These are phyloP conservation scores for Eupeodes luniger DNA, from an alignment of 2,888 invertebrate species.

Conservation along the genomic window DNA sequence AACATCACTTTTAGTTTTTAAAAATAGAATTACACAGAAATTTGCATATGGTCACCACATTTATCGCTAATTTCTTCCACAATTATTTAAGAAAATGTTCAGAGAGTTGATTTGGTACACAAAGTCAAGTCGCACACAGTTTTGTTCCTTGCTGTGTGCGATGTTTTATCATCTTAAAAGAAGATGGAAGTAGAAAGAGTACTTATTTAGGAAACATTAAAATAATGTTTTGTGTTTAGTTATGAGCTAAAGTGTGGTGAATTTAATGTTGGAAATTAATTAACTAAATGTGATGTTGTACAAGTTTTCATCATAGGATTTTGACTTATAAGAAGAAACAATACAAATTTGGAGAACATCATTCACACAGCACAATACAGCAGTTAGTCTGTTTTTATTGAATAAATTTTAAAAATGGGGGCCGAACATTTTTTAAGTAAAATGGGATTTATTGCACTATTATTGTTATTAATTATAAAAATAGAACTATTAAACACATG, in stretches of 20 bases:
- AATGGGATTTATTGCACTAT: too few species aligned
- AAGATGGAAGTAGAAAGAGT: slow-evolving; percentile 18
- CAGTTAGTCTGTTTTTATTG: too few species aligned
- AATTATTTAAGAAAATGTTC: slow-evolving; percentile 49
- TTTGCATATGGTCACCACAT: neutral
- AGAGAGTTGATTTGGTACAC: slow-evolving; percentile 22
- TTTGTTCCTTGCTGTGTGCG: slow-evolving; percentile 25
- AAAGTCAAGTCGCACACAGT: neutral
- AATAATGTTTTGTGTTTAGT: slow-evolving; percentile 55
- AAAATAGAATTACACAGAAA: too few species aligned
- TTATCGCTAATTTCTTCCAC: neutral
- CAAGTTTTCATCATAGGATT: neutral
- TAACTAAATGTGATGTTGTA: slow-evolving; percentile 45
- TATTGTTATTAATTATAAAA: too few species aligned
- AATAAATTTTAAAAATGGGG: too few species aligned
- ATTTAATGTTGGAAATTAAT: slow-evolving; percentile 63
- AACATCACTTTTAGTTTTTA: too few species aligned
- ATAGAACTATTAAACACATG: too few species aligned
- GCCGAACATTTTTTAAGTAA: too few species aligned
- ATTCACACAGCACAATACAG: neutral
- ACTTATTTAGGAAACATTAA: slow-evolving; percentile 55
- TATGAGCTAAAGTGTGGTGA: slow-evolving; percentile 53
- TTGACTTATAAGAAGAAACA: neutral
- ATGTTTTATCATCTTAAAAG: slow-evolving; percentile 11
- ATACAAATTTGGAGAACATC: neutral